Base-by-base conservation (phyloP, 2,888 invertebrate species). In the Protodeltote pygarga region DNA sequence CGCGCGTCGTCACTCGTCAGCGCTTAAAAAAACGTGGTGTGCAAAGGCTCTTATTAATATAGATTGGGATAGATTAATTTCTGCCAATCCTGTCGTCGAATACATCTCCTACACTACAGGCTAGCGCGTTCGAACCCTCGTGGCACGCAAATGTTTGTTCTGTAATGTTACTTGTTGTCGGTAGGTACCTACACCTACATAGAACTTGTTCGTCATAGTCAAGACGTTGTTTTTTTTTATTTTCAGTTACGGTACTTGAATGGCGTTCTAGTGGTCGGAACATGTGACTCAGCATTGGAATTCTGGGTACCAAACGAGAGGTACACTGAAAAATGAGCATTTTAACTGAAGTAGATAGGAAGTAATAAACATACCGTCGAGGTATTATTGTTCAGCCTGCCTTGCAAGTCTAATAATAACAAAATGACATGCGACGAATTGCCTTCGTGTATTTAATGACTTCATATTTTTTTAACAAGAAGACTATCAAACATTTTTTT, bases 211-310 rank as follows among this genome's bases (percentile, higher is more conserved):
- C 17, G 1, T 17, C 10, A 15, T 27, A 21, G 3, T 16, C 24
- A 19, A 5, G 37, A 32, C 13, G 17, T 28, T 24, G 31, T 19
- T 27, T 37, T 42, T 45, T 21, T 41, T 58, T 29, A 52, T 57
- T 91, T 92, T 38, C 87, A 93, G 93, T 69, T 93, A 59, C 82
- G 85, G 57, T 93, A 93, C 62, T 80, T 83, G 53, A 88, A 90
- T 61, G 88, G 85, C 21, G 80, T 91, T n/a, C 65, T 93, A 65
- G 92, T 85, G 20, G 77, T 90, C 24, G 92, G 92, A 9, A 92
- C 91, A n/a, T 92, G 92, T 68, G 92, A 92, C 51, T 87, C 89
- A 3, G 85, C 92, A 3, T 64, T 93, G 19, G 93, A 93, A 65
- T 88, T 93, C 58, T 93, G 93, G 93, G 79, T 91, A 31, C 92